Evolutionary conservation across 2,888 invertebrate species (phyloP), one percentile per base, ranked within the genome.

Genomic region (Scrobipalpa costella): DNA sequence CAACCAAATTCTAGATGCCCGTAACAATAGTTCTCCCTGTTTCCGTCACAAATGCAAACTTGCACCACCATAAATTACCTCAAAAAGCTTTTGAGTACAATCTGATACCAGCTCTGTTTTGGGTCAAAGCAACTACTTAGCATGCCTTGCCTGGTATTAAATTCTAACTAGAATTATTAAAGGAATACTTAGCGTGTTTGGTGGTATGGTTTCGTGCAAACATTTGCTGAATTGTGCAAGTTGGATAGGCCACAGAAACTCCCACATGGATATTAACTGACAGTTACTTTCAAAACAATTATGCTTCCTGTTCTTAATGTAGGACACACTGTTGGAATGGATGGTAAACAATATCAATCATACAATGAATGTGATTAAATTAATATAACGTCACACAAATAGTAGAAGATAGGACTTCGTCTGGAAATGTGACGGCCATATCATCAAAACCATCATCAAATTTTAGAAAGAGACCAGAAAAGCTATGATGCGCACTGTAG

Each of bases 271-370:
- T 71, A 73, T 76, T 75, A 74, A 79, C 80, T 80, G 82, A 78
- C 81, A 77, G 79, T 78, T 80, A 84, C 83, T 81, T 80, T 85
- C 82, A 83, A 81, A 83, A 83, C 81, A 81, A 80, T 79, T 78
- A 78, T 74, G 77, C 76, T 82, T 78, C 75, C 66, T 78, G 70
- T 75, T 73, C 73, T 75, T 69, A 65, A 67, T 68, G 65, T 60
- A 70, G 50, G 71, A 72, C 71, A 71, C 66, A 73, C 71, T 62
- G 69, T 15, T 61, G 44, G 57, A 17, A 65, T 36, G 67, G 65
- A 69, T 44, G 67, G 64, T 63, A 64, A 70, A 68, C 72, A 65
- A 44, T 15, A 5, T n/a, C 40, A 40, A n/a, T n/a, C n/a, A n/a
- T n/a, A n/a, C n/a, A n/a, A n/a, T n/a, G n/a, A n/a, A n/a, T n/a